Evolutionary conservation across 2,113 vertebrate genomes (phyloP), one percentile per base, ranked within the genome.

Genomic region (Stigmatopora nigra): DNA sequence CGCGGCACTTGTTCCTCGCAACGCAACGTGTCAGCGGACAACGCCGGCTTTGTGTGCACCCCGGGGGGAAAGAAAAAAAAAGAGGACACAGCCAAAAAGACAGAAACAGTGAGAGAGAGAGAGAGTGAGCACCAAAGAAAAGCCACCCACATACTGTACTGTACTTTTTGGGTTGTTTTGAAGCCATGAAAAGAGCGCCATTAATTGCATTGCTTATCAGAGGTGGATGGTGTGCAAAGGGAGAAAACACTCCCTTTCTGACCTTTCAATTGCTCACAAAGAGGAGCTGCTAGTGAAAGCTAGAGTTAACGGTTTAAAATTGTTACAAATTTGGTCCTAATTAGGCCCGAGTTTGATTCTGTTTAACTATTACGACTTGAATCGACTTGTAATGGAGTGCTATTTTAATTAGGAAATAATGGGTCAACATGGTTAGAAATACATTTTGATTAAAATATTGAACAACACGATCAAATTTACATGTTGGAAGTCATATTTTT

Each of bases 1-100:
- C 78, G 78, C 75, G 76, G 77, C 67, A 73, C 69, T 58, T 75
- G 79, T 85, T 61, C 83, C 79, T 70, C 71, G 47, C 81, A 82
- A 81, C 77, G 8, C 75, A 79, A 72, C 71, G 48, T 67, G 60
- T 79, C 60, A 63, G 71, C 71, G 69, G 68, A 88, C 86, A 89
- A 88, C 72, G 63, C 65, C 0, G 25, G 79, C 86, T 83, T 87
- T 89, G 86, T 89, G 69, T 77, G 67, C 47, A 20, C 64, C 2
- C 25, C 25, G 56, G 44, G 25, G 67, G 78, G 64, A 78, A 55
- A 67, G 72, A 71, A 75, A 31, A 31, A 31, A 31, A 31, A 31
- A 31, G 2, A 31, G 25, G 25, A 31, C 25, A 31, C 25, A 3
- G 78, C 75, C 65, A 76, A 72, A 73, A 68, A 71, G 65, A 77